Evolutionary conservation across 2,797 vertebrate species (phyloP).

Genomic region (Halcyon chelicuti): DNA sequence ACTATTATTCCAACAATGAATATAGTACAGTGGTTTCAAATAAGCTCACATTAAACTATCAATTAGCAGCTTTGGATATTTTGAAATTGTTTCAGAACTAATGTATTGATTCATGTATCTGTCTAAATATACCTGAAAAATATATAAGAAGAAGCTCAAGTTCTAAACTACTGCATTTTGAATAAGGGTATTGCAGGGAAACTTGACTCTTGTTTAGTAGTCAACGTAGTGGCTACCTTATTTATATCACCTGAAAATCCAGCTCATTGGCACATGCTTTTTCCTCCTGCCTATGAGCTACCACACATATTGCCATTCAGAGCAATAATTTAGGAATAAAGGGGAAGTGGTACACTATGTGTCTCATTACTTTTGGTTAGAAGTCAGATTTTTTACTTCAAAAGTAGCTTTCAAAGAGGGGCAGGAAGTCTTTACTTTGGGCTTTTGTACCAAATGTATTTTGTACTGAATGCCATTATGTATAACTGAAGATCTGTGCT

Average conservation of each 20-base stretch:
- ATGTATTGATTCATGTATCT: conserved; percentile 17
- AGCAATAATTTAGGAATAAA: background rate
- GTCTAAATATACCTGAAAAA: conserved; percentile 17
- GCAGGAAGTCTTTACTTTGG: background rate
- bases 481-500: background rate
- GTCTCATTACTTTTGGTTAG: background rate
- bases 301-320: background rate
- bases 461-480: background rate
- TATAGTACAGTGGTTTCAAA: conserved; percentile 49
- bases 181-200: background rate
- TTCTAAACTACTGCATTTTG: background rate
- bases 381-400: background rate
- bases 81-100: conserved; percentile 48
- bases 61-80: conserved; percentile 69
- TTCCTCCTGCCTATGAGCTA: background rate
- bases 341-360: background rate
- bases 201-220: background rate
- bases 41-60: conserved; percentile 69
- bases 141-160: background rate
- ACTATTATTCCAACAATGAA: conserved; percentile 63
- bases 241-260: background rate
- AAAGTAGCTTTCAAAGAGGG: background rate
- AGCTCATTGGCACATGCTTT: background rate
- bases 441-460: background rate
- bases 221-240: background rate